Evolutionary conservation across 2,888 invertebrate genomes (phyloP), one percentile per base, ranked within the genome.

Genomic region (Diarsia dahlii): DNA sequence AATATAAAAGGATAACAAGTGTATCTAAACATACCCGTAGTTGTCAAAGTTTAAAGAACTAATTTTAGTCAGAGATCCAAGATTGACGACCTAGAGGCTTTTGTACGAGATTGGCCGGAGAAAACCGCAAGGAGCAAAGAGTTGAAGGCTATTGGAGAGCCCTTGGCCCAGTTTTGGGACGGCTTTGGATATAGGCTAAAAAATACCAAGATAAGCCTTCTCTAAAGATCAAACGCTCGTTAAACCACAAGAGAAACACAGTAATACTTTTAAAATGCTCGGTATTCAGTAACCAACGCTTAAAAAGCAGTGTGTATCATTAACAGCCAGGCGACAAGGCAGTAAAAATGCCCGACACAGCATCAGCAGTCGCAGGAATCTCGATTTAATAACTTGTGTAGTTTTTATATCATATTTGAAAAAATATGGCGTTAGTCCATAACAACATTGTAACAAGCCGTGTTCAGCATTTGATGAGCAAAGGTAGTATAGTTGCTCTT

Each of bases 291-390:
- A 10, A 56, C 56, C 56, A 62, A 39, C 12, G 12, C 62, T 10
- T 56, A 13, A 13, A 23, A 56, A 13, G 13, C 39, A 50, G 89
- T 89, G 70, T 88, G 86, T 91, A 64, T 18, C 74, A 28, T n/a
- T 89, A 90, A 90, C 91, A 89, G 89, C 76, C 84, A 86, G 89
- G 89, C 89, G 89, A 91, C 91, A 91, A 88, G 83, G 85, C 82
- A 89, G 84, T 87, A 88, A 92, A 90, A 92, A 90, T 88, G 87
- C 89, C 77, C 74, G 81, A 84, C 84, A 80, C 71, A 78, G 80
- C 46, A 78, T 15, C 45, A 48, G 6, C 23, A 48, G n/a, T 34
- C 18, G 75, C 71, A 71, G 84, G 91, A 91, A 92, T 92, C 91
- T 89, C 82, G 88, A 90, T 90, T 86, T 90, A 90, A 92, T 92